These are phyloP conservation scores for Pangasianodon gigas DNA, from an alignment of 2,113 vertebrate species.

Conservation along the genomic window DNA sequence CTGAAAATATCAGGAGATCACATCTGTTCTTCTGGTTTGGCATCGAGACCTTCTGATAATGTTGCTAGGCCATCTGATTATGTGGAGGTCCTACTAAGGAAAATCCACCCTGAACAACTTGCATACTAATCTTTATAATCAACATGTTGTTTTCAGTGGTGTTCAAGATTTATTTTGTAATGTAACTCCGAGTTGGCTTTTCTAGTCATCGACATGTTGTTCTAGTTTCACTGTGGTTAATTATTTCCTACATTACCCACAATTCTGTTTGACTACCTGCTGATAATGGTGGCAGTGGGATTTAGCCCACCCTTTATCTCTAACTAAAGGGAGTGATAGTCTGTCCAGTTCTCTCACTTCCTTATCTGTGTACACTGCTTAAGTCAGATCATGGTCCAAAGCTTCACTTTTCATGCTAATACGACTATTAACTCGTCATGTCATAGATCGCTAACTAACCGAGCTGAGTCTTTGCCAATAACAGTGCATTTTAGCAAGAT, in stretches of 20 bases:
- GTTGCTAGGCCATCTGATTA: neutral
- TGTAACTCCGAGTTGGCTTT: neutral
- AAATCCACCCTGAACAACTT: neutral
- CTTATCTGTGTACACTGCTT: neutral
- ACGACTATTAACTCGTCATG: neutral
- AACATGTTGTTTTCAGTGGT: neutral
- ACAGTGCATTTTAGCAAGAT: neutral
- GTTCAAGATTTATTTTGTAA: neutral
- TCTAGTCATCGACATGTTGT: neutral
- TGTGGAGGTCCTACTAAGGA: neutral
- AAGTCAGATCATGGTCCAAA: neutral
- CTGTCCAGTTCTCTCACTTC: neutral
- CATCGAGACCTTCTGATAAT: neutral
- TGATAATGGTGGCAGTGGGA: neutral
- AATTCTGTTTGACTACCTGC: neutral
- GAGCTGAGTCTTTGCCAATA: neutral
- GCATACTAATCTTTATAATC: neutral
- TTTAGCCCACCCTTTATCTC: neutral
- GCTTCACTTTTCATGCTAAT: neutral
- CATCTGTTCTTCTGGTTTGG: neutral
- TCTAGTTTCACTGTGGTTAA: neutral
- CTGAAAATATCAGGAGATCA: neutral
- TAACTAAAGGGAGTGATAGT: neutral
- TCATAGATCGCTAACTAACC: neutral
- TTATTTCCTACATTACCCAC: neutral